Conservation (phyloP, 2,113 vertebrate genomes). For the Grammomys surdaster region DNA sequence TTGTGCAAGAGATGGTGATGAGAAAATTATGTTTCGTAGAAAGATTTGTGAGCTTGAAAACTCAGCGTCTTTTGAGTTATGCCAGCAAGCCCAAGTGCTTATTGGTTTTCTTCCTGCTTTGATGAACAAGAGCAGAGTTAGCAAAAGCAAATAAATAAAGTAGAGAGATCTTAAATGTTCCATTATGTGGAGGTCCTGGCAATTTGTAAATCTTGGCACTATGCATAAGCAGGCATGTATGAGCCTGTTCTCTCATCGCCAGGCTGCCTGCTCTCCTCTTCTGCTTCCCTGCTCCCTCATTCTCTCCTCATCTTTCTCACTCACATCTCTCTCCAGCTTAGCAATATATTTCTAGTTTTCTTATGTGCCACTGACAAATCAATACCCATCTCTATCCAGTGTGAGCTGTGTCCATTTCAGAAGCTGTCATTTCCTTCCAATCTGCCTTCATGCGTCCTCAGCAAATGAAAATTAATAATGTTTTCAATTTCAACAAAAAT, state of each 20-base stretch:
- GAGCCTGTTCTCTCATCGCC: background rate
- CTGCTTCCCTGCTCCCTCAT: rapidly evolving
- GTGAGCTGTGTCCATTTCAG: background rate
- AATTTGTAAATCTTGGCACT: background rate
- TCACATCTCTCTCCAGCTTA: background rate
- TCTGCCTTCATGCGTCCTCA: background rate
- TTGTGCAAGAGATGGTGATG: background rate
- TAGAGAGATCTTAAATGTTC: slow-evolving; percentile 48
- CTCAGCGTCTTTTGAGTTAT: background rate
- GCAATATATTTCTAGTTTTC: slow-evolving; percentile 47
- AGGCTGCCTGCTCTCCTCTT: rapidly evolving
- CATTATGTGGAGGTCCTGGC: slow-evolving; percentile 14
- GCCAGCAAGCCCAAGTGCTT: background rate
- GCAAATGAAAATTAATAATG: slow-evolving; percentile 72
- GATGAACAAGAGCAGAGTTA: slow-evolving; percentile 37
- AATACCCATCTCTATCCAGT: background rate
- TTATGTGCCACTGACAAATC: slow-evolving; percentile 46
- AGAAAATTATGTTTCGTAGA: background rate
- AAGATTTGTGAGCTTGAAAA: background rate
- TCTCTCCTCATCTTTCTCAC: background rate
- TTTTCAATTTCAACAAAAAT: slow-evolving; percentile 70
- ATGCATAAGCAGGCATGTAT: background rate
- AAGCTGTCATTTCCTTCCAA: slow-evolving; percentile 21
- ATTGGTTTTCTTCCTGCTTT: slow-evolving; percentile 45
- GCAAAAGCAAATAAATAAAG: slow-evolving; percentile 59